Evolutionary conservation across 2,113 vertebrate species (phyloP).

Genomic region (Peromyscus polionotus): DNA sequence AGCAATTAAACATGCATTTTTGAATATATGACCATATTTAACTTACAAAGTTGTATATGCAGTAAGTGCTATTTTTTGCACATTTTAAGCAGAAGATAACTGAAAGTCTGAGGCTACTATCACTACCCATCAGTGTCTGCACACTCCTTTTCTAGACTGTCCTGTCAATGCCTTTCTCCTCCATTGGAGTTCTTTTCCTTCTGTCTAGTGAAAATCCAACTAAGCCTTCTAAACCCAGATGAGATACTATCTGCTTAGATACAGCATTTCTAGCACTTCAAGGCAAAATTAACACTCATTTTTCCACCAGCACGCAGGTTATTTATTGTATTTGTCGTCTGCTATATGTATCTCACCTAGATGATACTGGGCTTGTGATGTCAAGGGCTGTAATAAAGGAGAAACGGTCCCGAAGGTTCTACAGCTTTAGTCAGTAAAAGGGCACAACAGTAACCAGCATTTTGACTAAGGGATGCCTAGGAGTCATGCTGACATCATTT

Average conservation of each 20-base stretch:
- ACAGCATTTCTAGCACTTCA: neutral
- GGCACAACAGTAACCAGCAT: neutral
- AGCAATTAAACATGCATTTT: neutral
- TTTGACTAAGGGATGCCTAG: neutral
- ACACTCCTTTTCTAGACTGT: neutral
- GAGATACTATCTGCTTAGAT: neutral
- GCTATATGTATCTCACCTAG: neutral
- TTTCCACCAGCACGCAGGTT: neutral
- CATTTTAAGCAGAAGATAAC: slow-evolving; percentile 22
- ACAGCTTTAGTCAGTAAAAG: neutral
- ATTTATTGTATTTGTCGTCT: neutral
- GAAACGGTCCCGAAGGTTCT: neutral
- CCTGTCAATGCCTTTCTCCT: neutral
- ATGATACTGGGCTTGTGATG: neutral
- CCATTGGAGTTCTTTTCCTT: neutral
- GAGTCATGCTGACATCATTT: neutral
- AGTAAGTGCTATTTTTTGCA: neutral
- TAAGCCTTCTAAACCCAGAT: neutral
- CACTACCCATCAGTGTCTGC: neutral
- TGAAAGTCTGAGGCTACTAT: slow-evolving; percentile 4
- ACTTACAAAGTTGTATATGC: slow-evolving; percentile 13
- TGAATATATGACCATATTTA: neutral
- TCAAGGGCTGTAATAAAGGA: neutral
- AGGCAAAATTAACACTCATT: neutral
- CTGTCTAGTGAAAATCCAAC: neutral